Evolutionary conservation across 1,140 invertebrate species (phyloP), one percentile per base, ranked within the genome.

Genomic region (Bombus confusus): DNA sequence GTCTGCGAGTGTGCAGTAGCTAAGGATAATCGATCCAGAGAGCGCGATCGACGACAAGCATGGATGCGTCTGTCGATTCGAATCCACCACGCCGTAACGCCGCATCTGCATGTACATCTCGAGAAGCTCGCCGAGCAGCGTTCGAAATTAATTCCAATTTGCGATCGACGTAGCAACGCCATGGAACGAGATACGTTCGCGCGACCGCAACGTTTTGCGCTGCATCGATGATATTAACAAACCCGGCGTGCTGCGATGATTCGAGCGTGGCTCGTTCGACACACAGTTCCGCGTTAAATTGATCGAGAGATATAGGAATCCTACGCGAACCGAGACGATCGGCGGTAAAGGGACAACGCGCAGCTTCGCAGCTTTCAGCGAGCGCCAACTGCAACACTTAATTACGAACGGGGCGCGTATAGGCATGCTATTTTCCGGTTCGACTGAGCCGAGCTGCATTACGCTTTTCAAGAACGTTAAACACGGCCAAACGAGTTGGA

Each of bases 131-230:
- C 3, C 15, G 10, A 68, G 25, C 22, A 28, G 28, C 39, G 52
- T 84, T 79, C 31, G 52, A 39, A 84, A 84, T 84, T 79, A 84
- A 84, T 84, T 84, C 66, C 75, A 37, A 39, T 79, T 66, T 71
- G 66, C 75, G 31, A 69, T 78, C 75, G 75, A 72, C n/a, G 39
- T 13, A 28, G 39, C 52, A 28, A 39, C 68, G 39, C 28, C 43
- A 8, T 34, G 68, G 1, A 80, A 59, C 79, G 9, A 10, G 22
- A 57, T 28, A 57, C 75, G 43, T 72, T 57, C 9, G 59, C 59
- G 13, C 9, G n/a, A 84, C 75, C 82, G 82, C 75, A 71, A 79
- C 75, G 34, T 59, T 84, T 84, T 69, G 52, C 31, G 47, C 47
- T 47, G 43, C 39, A 10, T 22, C 43, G 39, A 84, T n/a, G 37